Base-by-base conservation (phyloP, 2,888 invertebrate genomes). In the Diarsia mendica region DNA sequence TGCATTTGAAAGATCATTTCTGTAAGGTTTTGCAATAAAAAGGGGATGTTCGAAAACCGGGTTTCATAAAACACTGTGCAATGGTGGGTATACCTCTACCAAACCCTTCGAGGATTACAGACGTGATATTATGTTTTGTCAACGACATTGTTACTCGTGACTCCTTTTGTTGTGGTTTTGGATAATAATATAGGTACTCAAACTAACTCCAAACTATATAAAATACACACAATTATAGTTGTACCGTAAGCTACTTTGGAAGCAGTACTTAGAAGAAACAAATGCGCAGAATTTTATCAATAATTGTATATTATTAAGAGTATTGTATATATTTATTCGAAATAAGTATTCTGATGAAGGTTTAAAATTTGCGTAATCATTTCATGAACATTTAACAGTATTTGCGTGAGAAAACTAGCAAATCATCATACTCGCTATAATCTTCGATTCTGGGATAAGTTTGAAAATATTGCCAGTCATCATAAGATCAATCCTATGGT, bases 381-480 rank as follows among this genome's bases (percentile, higher is more conserved):
- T 49, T 60, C 20, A 53, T 28, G 23, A 66, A 28, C 10, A 46
- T 53, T 53, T 67, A 53, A 53, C 28, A 63, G 61, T 33, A 69
- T 63, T 69, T 48, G 46, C 13, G 48, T 44, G 20, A 18, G n/a
- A 55, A 67, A 51, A 33, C 28, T 28, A 44, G 18, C 44, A 44
- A 61, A 51, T 44, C 13, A 72, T 60, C 28, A 46, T 15, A 10
- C 39, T 28, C 23, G 39, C 10, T 44, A 46, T 28, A 33, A 33
- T 71, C 15, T 48, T 60, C 44, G n/a, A 49, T 49, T 61, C 18
- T 15, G 4, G 18, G 20, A 48, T 49, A 49, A 53, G 15, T 76
- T 49, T 44, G 18, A 1, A 28, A 67, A 55, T 64, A 61, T 53
- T 55, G 44, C 33, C 44, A 28, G 77, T 77, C 20, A 69, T 60